Evolutionary conservation across 2,113 vertebrate species (phyloP).

Genomic region (Paramormyrops kingsleyae): DNA sequence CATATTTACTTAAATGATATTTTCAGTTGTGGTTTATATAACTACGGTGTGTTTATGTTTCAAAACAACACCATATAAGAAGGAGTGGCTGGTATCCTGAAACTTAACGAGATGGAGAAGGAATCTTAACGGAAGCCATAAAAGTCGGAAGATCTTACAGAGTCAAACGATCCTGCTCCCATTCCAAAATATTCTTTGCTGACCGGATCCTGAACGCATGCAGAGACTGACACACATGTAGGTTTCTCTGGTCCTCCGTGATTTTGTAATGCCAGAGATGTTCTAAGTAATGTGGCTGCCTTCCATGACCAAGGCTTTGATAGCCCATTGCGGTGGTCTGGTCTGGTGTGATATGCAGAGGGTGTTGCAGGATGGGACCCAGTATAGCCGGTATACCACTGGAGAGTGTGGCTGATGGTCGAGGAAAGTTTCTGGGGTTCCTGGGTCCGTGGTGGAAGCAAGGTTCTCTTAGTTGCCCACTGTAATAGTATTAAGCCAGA

Average conservation of each 20-base stretch:
- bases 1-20: not conserved
- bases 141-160: not conserved
- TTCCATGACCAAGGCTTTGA: not conserved
- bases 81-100: not conserved
- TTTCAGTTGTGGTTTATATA: slow-evolving; percentile 7
- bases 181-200: not conserved
- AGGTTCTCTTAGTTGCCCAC: not conserved
- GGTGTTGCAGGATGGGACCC: not conserved
- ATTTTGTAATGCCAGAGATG: not conserved
- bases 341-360: not conserved
- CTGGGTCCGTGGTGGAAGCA: not conserved
- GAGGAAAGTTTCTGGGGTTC: not conserved
- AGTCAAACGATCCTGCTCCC: not conserved
- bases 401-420: not conserved
- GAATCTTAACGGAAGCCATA: not conserved
- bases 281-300: not conserved
- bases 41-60: not conserved
- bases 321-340: not conserved
- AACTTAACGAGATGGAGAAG: not conserved
- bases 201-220: not conserved
- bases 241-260: not conserved
- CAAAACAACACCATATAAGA: not conserved
- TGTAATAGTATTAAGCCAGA: slow-evolving; percentile 9
- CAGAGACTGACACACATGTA: not conserved
- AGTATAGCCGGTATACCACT: not conserved